A percentile compares a stretch with the other conserved stretches of the same genome.
phyloP scores from a whole-genome alignment of 2,888 invertebrate species.

The Notocelia uddmanniana region DNA sequence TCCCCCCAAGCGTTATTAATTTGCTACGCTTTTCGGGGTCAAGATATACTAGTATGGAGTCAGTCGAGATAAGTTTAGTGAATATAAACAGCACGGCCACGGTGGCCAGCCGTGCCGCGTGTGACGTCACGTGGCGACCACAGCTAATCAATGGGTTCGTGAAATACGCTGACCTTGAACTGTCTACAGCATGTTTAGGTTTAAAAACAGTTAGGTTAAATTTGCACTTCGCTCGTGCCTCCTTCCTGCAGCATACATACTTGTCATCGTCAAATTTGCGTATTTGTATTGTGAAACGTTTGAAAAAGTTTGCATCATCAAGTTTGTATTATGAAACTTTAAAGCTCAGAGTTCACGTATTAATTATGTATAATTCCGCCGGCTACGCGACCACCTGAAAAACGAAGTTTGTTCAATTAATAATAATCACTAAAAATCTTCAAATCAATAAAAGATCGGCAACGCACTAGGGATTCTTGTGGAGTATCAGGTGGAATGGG shows the following conservation, averaged over 20 bases:
- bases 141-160: conserved; percentile 37
- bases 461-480: too few species aligned
- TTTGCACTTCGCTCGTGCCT: neutral
- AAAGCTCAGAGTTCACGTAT: too few species aligned
- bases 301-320: neutral
- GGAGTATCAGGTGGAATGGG: too few species aligned
- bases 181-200: conserved; percentile 9
- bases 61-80: neutral
- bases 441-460: too few species aligned
- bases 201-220: conserved; percentile 4
- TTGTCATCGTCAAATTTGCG: neutral
- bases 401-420: too few species aligned
- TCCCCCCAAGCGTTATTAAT: neutral
- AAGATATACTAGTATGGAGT: neutral
- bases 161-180: conserved; percentile 36
- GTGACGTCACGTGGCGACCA: conserved; percentile 46
- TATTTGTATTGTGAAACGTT: neutral
- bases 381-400: too few species aligned
- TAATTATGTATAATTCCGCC: too few species aligned
- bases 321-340: neutral
- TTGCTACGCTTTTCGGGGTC: conserved; percentile 1
- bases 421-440: too few species aligned
- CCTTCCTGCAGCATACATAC: neutral
- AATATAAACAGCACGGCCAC: conserved; percentile 4
- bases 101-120: neutral